These are phyloP conservation scores for Halocaridina rubra DNA, from an alignment of 2,888 invertebrate genomes.

Conservation along the genomic window DNA sequence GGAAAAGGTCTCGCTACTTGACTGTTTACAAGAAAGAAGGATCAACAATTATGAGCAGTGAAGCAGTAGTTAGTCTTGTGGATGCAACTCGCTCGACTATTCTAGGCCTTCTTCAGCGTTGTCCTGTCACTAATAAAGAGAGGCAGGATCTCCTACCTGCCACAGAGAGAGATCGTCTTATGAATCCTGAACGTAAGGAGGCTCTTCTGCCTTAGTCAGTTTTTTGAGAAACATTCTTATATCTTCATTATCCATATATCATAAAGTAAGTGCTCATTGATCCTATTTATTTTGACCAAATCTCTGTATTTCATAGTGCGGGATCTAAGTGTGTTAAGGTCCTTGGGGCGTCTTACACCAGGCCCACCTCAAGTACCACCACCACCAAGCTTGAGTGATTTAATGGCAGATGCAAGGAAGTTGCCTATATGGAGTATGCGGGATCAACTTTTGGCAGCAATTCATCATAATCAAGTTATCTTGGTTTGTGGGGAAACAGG, in stretches of 20 bases:
- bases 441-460: conserved; percentile 76
- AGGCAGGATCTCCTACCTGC: conserved; percentile 78
- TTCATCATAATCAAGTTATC: conserved; percentile 76
- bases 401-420: conserved; percentile 66
- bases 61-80: conserved; percentile 76
- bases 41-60: conserved; percentile 77
- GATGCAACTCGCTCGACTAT: conserved; percentile 76
- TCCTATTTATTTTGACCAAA: neutral
- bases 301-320: conserved; percentile 66
- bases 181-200: conserved; percentile 72
- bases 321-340: conserved; percentile 69
- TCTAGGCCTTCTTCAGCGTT: conserved; percentile 75
- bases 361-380: conserved; percentile 77
- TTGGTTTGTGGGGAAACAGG: conserved; percentile 80
- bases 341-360: conserved; percentile 77
- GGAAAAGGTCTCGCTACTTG: conserved; percentile 76
- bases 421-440: conserved; percentile 79
- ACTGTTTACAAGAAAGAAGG: conserved; percentile 79
- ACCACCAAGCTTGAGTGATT: conserved; percentile 72
- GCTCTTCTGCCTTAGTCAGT: no score
- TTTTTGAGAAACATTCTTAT: neutral
- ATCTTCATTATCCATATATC: neutral
- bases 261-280: neutral
- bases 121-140: conserved; percentile 78
- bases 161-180: conserved; percentile 76